Evolutionary conservation across 2,888 invertebrate genomes (phyloP), one percentile per base, ranked within the genome.

Genomic region (Euplexia lucipara): DNA sequence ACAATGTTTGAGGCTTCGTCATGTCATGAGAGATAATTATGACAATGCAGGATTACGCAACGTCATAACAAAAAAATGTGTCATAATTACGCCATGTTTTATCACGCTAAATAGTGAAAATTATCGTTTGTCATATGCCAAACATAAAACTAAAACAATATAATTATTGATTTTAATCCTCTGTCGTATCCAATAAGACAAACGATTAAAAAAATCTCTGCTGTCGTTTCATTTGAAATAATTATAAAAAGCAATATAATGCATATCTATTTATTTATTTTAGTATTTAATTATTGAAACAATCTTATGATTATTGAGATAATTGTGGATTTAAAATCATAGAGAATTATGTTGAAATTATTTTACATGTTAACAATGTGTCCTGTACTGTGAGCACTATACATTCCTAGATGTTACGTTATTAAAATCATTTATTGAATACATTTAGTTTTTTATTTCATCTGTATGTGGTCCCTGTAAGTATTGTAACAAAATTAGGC

Each of bases 231-330:
- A 54, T 60, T 72, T 48, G 20, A 76, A 75, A 58, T 75, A 52
- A 64, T 61, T 61, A 39, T 67, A 45, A 51, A 61, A 79, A 80
- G 82, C 80, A 80, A 80, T 80, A 74, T 47, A 22, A 64, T 30
- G 76, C 81, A 81, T 81, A 81, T 82, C 81, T 76, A 67, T 79
- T 6, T 67, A 64, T 53, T 79, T 70, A 53, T 72, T 67, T 60
- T 62, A 77, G 30, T 41, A 48, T 65, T 22, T 60, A 59, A 49
- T 66, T 68, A 51, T 61, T 52, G 49, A 56, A 61, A 56, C 26
- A 62, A 45, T 70, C 60, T 69, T 77, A 75, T 75, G 75, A 70
- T 71, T 53, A 51, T 12, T 58, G 48, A 53, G 52, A 63, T 64
- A 67, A 54, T 41, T 61, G 51, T 45, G 64, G 61, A 72, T 81